Conservation (phyloP, 2,888 invertebrate species). For the Tipula confusa region DNA sequence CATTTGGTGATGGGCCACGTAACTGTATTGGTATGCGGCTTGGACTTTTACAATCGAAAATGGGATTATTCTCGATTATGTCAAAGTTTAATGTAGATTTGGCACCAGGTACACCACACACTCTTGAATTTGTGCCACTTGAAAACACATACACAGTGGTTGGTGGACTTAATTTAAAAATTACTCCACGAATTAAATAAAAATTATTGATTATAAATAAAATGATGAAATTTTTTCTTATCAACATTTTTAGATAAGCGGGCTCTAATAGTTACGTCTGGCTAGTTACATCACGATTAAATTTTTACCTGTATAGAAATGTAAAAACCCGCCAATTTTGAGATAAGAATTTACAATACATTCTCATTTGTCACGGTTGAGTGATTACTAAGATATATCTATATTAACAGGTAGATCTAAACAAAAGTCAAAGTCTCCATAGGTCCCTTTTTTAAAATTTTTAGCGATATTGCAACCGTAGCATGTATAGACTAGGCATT, state of each 20-base stretch:
- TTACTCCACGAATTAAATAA: neutral
- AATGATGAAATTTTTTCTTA: neutral
- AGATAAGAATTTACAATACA: no score
- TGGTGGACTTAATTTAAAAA: slow-evolving; percentile 1
- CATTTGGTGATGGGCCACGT: slow-evolving; percentile 32
- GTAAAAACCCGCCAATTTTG: no score
- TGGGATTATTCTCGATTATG: neutral
- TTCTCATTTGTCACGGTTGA: no score
- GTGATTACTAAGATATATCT: no score
- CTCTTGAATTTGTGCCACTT: neutral
- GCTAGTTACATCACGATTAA: no score
- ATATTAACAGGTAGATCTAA: no score
- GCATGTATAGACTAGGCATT: no score
- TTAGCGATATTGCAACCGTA: no score
- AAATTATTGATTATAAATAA: neutral
- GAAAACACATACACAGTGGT: neutral
- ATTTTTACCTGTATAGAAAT: no score
- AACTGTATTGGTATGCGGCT: slow-evolving; percentile 31
- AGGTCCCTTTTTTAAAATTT: no score
- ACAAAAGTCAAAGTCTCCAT: no score
- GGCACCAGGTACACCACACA: neutral
- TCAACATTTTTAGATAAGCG: neutral
- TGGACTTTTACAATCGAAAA: neutral
- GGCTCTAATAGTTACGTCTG: neutral
- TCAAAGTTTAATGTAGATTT: neutral